Evolutionary conservation across 2,797 vertebrate species (phyloP).

Genomic region (Sebastes oblongus): DNA sequence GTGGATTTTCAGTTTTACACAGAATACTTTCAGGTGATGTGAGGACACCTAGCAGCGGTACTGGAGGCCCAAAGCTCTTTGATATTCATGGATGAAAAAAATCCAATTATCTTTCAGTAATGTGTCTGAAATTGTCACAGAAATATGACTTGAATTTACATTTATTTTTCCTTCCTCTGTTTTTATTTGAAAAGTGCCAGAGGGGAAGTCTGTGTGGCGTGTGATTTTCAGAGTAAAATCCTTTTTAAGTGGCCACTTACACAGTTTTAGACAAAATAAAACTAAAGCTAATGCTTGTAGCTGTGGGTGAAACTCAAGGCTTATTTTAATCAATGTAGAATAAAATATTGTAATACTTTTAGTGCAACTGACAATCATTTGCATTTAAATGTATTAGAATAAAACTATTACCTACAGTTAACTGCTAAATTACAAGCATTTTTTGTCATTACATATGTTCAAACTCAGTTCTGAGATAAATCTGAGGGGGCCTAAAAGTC

Average conservation of each 20-base stretch:
- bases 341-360: neutral
- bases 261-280: neutral
- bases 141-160: neutral
- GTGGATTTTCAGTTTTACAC: neutral
- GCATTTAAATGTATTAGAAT: neutral
- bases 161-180: neutral
- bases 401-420: neutral
- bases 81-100: neutral
- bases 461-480: neutral
- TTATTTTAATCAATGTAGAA: neutral
- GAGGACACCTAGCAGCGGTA: constrained; percentile 10
- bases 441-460: neutral
- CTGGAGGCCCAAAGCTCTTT: constrained; percentile 34
- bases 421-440: neutral
- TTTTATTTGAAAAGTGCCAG: neutral
- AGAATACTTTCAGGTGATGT: neutral
- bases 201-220: neutral
- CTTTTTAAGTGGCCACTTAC: neutral
- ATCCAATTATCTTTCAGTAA: neutral
- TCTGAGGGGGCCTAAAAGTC: too few relatives aligned
- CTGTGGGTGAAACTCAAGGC: neutral
- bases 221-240: constrained; percentile 12
- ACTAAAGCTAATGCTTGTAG: neutral
- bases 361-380: neutral
- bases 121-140: neutral